Base-by-base conservation (phyloP, 2,113 vertebrate genomes). In the Trochalopteron elliotii region DNA sequence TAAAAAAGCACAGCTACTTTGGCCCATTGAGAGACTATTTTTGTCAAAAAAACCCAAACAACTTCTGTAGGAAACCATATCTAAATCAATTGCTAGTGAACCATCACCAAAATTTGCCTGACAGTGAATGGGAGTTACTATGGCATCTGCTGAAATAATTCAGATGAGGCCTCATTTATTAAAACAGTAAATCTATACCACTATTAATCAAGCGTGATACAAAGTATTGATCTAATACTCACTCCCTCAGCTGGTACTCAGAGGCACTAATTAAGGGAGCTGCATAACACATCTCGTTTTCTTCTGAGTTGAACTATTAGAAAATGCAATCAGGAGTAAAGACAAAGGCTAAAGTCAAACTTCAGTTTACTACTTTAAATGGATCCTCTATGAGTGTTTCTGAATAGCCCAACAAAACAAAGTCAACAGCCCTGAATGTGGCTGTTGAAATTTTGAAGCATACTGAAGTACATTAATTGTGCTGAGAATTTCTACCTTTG, bases 171-270 rank as follows among this genome's bases (percentile, higher is more conserved):
- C n/a, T 83, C 52, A 74, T 85, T 90, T 93, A 96, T 92, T 94
- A 93, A 94, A 96, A 95, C 47, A 77, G 71, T 74, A 93, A 94
- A 79, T 93, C 78, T 93, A 87, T 80, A 85, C 18, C 31, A 52
- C 45, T 76, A 80, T 87, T 92, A 92, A 89, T 93, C 70, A 93
- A 94, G 69, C 6, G 0, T 70, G 75, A 89, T 87, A 76, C n/a
- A 94, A 91, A 83, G 40, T 75, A 87, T 93, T 4, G 15, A 77
- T 87, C 81, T 85, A 85, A 80, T 89, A 87, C 49, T 80, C 7
- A 1, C 45, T 85, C 52, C 42, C 37, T 91, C 68, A 93, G 68
- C 56, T 57, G 23, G 27, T 91, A 88, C 75, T 91, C 82, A 88
- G 75, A 95, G 47, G 45, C 60, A 85, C 53, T 93, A 80, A 95